phyloP scores from a whole-genome alignment of 2,888 invertebrate genomes.

The Drosophila nigricruria region DNA sequence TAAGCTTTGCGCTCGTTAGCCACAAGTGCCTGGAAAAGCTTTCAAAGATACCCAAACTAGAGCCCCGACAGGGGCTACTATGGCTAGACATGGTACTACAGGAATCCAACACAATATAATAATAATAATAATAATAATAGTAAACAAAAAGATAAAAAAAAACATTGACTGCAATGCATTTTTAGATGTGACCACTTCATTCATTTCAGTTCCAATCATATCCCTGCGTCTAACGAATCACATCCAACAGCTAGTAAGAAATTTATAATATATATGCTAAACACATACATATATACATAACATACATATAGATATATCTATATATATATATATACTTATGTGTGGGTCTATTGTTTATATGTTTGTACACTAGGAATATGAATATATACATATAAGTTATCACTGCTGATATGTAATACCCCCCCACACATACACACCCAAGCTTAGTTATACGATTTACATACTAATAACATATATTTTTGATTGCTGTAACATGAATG shows the following conservation, averaged over 20 bases:
- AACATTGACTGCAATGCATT: constrained; percentile 53
- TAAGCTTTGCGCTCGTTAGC: constrained; percentile 58
- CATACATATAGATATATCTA: constrained; percentile 7
- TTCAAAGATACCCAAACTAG: constrained; percentile 40
- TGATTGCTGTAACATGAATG: constrained; percentile 23
- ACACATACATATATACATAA: constrained; percentile 6
- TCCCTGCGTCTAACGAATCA: constrained; percentile 65
- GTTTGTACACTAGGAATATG: constrained; percentile 44
- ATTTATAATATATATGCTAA: constrained; percentile 4
- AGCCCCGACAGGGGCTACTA: constrained; percentile 4
- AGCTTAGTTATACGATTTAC: constrained; percentile 26
- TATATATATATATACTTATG: constrained; percentile 24
- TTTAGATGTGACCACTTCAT: constrained; percentile 37
- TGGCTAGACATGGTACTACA: constrained; percentile 47
- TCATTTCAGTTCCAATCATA: constrained; percentile 57
- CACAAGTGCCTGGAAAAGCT: constrained; percentile 71
- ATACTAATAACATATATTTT: constrained; percentile 25
- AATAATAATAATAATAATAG: constrained; percentile 9
- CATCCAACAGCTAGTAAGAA: constrained; percentile 26
- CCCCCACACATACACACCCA: constrained; percentile 8
- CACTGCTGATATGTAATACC: constrained; percentile 44
- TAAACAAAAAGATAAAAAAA: constrained; percentile 18
- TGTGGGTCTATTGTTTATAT: constrained; percentile 27
- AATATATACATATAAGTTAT: constrained; percentile 39
- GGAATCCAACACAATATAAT: constrained; percentile 46